Base-by-base conservation (phyloP, 2,113 vertebrate genomes). In the Pristiophorus japonicus region DNA sequence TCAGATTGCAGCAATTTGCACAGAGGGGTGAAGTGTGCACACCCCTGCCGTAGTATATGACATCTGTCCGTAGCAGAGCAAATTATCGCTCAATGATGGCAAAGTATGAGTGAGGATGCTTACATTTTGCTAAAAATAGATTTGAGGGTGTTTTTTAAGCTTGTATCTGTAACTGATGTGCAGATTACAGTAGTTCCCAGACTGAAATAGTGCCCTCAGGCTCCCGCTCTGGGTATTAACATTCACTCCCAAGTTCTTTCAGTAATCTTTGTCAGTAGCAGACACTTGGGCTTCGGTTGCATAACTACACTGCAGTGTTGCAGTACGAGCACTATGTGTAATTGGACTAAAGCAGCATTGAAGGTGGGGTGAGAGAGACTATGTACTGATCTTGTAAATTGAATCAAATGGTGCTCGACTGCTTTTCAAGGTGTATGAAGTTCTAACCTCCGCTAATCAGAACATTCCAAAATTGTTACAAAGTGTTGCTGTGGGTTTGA, bases 181-280 rank as follows among this genome's bases (percentile, higher is more conserved):
- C 55, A 1, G 12, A 16, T 91, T 55, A 87, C 24, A 55, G 85
- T 12, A 30, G 85, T 30, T 91, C 11, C 30, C 30, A 38, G 34
- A 62, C 30, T 91, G 88, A 91, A 91, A 91, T 62, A 91, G 88
- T n/a, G 88, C 88, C 88, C 88, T 63, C 88, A 91, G 59, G 55
- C 55, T 63, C 63, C 59, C 16, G 4, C 4, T 91, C 12, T 91
- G 4, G 55, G 55, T 91, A 62, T 62, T 91, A n/a, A 27, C 88
- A 18, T 2, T 5, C n/a, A 62, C 4, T 1, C 14, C 14, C 27
- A 12, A 62, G 34, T 91, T 38, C 59, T n/a, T n/a, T 62, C 12
- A n/a, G 14, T 91, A n/a, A 91, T 91, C 55, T 91, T 91, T 78
- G 75, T 62, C 55, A 91, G 30, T 62, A 18, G 4, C 30, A n/a